Percentiles rank a stretch among this genome's conserved stretches.
These are phyloP conservation scores for Drosophila multiciliata DNA, from an alignment of 2,888 invertebrate genomes.

Conservation along the genomic window DNA sequence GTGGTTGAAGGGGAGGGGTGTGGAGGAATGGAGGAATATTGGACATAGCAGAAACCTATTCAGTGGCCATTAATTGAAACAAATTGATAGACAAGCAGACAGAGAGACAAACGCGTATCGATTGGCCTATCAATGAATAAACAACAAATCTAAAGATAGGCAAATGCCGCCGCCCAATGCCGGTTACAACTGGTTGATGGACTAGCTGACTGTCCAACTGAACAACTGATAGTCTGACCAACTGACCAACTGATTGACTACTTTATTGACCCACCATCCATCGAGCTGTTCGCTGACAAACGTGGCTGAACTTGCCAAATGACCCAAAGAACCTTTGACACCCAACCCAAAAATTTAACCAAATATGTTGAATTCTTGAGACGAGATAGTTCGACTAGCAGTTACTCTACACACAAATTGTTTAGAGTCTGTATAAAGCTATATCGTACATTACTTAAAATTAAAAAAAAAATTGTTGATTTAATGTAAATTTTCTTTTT, in stretches of 20 bases:
- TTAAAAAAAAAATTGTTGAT: not conserved
- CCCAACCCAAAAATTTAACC: not conserved
- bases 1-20: not conserved
- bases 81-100: constrained; percentile 64
- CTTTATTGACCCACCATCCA: constrained; percentile 40
- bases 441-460: not conserved
- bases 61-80: constrained; percentile 74
- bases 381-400: not conserved
- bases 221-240: not conserved
- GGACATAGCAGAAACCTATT: constrained; percentile 55
- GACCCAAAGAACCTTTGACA: constrained; percentile 25
- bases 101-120: constrained; percentile 59
- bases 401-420: not conserved
- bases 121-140: constrained; percentile 66
- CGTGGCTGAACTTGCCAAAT: constrained; percentile 45
- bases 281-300: constrained; percentile 49
- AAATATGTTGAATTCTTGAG: not conserved
- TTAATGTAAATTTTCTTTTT: not conserved
- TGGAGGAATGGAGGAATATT: not conserved
- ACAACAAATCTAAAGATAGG: constrained; percentile 52
- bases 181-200: constrained; percentile 68
- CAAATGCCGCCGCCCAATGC: constrained; percentile 47
- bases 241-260: constrained; percentile 2
- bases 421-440: not conserved
- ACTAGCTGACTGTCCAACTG: not conserved